Conservation (phyloP, 2,888 invertebrate genomes). For the Lithodes maja region DNA sequence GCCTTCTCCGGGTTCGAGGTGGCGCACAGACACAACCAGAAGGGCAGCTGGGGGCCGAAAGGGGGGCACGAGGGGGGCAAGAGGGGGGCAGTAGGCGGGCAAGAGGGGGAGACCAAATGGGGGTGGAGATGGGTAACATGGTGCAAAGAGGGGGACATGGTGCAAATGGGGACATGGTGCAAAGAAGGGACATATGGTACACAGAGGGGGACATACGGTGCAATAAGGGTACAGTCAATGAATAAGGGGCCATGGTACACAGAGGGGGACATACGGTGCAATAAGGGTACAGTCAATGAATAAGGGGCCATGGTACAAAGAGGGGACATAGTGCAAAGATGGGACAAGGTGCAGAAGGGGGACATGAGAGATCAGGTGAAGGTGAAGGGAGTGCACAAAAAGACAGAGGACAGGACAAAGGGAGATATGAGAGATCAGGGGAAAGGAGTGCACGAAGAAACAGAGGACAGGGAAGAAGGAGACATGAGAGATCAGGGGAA, state of each 20-base stretch:
- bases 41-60: conserved; percentile 47
- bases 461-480: not conserved
- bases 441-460: not conserved
- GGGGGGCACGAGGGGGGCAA: not conserved
- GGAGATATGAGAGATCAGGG: not conserved
- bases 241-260: not conserved
- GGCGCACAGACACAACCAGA: conserved; percentile 54
- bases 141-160: not conserved
- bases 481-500: not conserved
- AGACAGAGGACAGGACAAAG: not conserved
- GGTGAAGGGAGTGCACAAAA: not conserved
- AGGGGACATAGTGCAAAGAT: not conserved
- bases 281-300: not conserved
- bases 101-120: not conserved
- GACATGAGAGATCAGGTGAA: not conserved
- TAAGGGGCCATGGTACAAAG: not conserved
- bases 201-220: not conserved
- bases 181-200: not conserved
- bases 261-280: not conserved
- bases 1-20: conserved; percentile 31
- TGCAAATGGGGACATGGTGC: not conserved
- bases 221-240: not conserved
- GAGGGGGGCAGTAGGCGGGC: not conserved
- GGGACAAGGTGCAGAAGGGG: not conserved
- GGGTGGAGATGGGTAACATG: not conserved